Base-by-base conservation (phyloP, 2,888 invertebrate genomes). In the Sarcophaga rosellei region DNA sequence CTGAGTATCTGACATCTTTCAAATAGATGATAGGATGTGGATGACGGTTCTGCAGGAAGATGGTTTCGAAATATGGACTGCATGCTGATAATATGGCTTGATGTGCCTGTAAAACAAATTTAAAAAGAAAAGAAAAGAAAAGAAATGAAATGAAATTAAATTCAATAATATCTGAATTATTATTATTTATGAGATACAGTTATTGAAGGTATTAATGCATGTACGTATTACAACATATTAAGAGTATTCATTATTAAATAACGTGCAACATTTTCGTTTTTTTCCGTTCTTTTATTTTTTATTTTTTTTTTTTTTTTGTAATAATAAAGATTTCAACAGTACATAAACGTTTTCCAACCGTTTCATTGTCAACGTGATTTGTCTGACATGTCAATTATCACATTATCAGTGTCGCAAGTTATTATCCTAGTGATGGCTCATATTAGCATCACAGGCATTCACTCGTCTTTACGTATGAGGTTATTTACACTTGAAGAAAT, bases 81-180 rank as follows among this genome's bases (percentile, higher is more conserved):
- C 98, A 98, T 91, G 98, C 98, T 88, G 98, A 98, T 90, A 98
- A 95, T 94, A 98, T 97, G 90, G 97, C 97, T 94, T 98, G 97
- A 94, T 98, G 98, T 92, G 98, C 98, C 95, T 96, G 94, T 89
- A 95, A 95, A 82, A 70, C 62, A 21, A 25, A 4, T 6, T 35
- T 4, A 62, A 72, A 81, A 61, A 95, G 82, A 73, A 53, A 44
- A n/a, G 70, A 65, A 76, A 57, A 63, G 1, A 72, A 72, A 59
- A 57, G 11, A 11, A 70, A 69, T 66, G 61, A n/a, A 20, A 78
- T 65, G 5, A 45, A 21, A 1, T 63, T 45, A n/a, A 35, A 66
- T 57, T 57, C 17, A 35, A 10, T 35, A 35, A 35, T 8, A 35
- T 8, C 8, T 35, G 8, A 35, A 35, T 35, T 35, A 8, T 35